Evolutionary conservation across 2,797 vertebrate species (phyloP).

Genomic region (Amphiprion clarkii): DNA sequence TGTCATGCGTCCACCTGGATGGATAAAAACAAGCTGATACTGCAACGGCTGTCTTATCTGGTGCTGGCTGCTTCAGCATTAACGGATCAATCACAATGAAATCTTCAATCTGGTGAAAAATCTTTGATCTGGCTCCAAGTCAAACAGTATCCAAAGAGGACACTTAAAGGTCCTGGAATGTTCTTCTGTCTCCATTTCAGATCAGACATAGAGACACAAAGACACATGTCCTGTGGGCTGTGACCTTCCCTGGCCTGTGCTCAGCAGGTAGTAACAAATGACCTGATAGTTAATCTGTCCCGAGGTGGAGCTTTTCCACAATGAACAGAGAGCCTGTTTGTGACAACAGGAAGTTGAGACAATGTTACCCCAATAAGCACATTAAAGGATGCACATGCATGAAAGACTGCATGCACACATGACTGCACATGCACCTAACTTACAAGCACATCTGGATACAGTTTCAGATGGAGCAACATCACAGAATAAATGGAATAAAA

Average conservation of each 20-base stretch:
- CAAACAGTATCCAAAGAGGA: constrained; percentile 52
- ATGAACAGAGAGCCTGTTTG: constrained; percentile 75
- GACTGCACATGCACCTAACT: constrained; percentile 15
- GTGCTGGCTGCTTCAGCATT: background rate
- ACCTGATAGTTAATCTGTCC: constrained; percentile 83
- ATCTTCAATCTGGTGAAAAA: constrained; percentile 20
- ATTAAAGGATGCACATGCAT: constrained; percentile 74
- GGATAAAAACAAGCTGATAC: constrained; percentile 2
- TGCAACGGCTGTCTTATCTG: background rate
- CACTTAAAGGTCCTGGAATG: constrained; percentile 64
- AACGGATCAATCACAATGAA: constrained; percentile 55
- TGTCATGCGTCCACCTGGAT: constrained; percentile 20
- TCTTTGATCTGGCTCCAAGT: constrained; percentile 34
- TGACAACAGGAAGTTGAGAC: constrained; percentile 77
- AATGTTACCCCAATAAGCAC: constrained; percentile 63
- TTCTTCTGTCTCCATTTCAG: constrained; percentile 67
- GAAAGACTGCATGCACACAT: constrained; percentile 58
- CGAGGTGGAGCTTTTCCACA: constrained; percentile 75
- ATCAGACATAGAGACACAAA: constrained; percentile 68
- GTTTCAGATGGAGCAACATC: constrained; percentile 39
- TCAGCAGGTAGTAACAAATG: constrained; percentile 86
- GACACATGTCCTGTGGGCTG: constrained; percentile 64
- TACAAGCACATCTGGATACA: constrained; percentile 47
- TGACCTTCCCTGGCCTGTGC: constrained; percentile 75
- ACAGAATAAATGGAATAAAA: constrained; percentile 31